Evolutionary conservation across 1,140 invertebrate species (phyloP).

Genomic region (Zaprionus lachaisei): DNA sequence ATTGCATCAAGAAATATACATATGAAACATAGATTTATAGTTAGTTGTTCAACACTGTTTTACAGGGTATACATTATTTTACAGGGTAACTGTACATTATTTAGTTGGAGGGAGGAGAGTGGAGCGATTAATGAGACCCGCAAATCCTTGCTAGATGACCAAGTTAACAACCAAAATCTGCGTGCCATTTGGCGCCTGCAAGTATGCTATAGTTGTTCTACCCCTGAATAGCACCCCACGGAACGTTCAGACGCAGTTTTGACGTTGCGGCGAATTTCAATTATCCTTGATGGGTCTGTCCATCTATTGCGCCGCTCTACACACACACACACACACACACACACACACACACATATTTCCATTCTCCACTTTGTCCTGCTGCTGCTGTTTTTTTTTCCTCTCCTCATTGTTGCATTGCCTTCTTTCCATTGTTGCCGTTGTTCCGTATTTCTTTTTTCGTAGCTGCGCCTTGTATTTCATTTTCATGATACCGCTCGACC

Average conservation of each 20-base stretch:
- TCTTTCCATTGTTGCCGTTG: neutral
- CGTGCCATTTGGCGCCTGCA: neutral
- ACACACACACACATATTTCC: slow-evolving; percentile 12
- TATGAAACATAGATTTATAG: no score
- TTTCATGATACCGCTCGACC: slow-evolving; percentile 36
- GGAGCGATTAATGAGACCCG: neutral
- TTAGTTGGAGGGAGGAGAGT: neutral
- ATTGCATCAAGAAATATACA: no score
- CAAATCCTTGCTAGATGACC: neutral
- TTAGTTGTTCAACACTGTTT: no score
- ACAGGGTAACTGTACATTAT: neutral
- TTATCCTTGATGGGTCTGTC: slow-evolving; percentile 56
- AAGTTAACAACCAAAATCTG: neutral
- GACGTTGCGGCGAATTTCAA: slow-evolving; percentile 69
- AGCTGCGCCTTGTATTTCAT: slow-evolving; percentile 66
- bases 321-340: slow-evolving; percentile 19
- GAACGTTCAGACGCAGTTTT: neutral
- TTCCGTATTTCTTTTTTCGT: slow-evolving; percentile 16
- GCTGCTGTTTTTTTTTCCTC: slow-evolving; percentile 8
- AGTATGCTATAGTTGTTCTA: slow-evolving; percentile 1
- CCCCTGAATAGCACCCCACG: neutral
- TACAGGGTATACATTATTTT: neutral
- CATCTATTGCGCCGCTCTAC: slow-evolving; percentile 27
- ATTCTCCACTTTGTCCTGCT: slow-evolving; percentile 32
- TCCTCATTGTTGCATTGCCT: neutral